phyloP scores from a whole-genome alignment of 2,113 vertebrate genomes.

The Seriola rivoliana region DNA sequence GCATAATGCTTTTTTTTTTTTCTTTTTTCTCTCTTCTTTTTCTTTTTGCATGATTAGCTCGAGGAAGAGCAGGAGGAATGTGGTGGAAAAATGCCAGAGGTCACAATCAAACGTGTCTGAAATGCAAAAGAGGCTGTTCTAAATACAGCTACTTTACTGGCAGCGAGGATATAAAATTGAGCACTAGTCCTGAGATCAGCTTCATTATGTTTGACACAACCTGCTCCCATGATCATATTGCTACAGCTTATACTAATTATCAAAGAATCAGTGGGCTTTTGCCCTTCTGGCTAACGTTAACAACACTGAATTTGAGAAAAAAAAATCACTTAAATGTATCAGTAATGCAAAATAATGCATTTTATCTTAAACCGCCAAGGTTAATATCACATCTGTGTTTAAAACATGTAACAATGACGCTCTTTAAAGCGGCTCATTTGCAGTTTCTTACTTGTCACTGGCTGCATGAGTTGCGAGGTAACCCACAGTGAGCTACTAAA shows the following conservation, averaged over 20 bases:
- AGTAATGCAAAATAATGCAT: neutral
- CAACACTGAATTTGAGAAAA: neutral
- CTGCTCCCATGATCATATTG: neutral
- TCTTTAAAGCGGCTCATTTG: conserved; percentile 28
- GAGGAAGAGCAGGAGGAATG: conserved; percentile 11
- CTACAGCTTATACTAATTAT: conserved; percentile 14
- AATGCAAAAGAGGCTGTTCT: conserved; percentile 51
- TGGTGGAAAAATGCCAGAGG: conserved; percentile 27
- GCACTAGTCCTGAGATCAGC: conserved; percentile 1
- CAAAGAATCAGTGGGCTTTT: neutral
- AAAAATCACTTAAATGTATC: too few relatives aligned
- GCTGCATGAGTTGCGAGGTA: conserved; percentile 59
- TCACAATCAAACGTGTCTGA: conserved; percentile 43
- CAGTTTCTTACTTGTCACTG: conserved; percentile 52
- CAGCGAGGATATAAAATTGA: conserved; percentile 12
- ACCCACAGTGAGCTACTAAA: conserved; percentile 73
- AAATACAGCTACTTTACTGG: conserved; percentile 32
- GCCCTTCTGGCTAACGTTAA: conserved; percentile 12
- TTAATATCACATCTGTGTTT: neutral
- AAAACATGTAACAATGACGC: neutral
- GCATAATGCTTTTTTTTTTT: conserved; percentile 1
- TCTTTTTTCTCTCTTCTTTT: too few relatives aligned
- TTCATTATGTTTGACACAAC: conserved; percentile 41
- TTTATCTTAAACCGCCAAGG: neutral
- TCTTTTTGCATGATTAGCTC: neutral